Percentiles rank a stretch among this genome's conserved stretches.
These are phyloP conservation scores for Cladopsammia gracilis DNA, from an alignment of 64 coral and sea anemone genomes.

Conservation along the genomic window DNA sequence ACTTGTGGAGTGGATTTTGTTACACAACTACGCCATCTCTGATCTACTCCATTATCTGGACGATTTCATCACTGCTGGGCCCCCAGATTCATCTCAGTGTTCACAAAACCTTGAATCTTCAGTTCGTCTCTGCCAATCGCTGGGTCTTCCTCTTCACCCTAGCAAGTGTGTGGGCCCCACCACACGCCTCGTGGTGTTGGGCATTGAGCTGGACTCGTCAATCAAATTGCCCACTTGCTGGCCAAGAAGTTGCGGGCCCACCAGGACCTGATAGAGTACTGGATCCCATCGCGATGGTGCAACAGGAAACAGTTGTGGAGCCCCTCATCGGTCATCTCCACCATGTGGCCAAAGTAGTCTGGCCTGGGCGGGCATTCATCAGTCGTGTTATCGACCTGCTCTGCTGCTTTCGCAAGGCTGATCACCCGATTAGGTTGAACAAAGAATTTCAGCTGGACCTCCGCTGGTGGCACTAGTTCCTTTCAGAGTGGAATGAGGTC, in stretches of 20 bases:
- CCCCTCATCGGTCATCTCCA: constrained; percentile 10
- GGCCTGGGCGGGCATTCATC: constrained; percentile 20
- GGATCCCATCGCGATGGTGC: background rate
- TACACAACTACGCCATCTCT: too few species aligned
- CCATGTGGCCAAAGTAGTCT: constrained; percentile 36
- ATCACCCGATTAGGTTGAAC: constrained; percentile 58
- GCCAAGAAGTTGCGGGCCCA: constrained; percentile 51
- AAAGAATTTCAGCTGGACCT: too few species aligned
- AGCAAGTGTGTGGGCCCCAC: constrained; percentile 61
- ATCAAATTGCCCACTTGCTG: constrained; percentile 6
- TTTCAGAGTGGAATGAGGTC: constrained; percentile 3
- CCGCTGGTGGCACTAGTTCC: constrained; percentile 16
- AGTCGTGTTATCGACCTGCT: constrained; percentile 19
- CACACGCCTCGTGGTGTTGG: constrained; percentile 4
- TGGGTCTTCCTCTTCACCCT: too few species aligned
- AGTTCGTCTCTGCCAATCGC: constrained; percentile 11
- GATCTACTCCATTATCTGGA: too few species aligned
- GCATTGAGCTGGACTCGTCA: constrained; percentile 51
- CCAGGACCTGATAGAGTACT: background rate
- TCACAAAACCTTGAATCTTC: background rate
- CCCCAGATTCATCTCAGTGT: too few species aligned
- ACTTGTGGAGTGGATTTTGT: too few species aligned
- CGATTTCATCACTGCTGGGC: too few species aligned
- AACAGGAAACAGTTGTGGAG: constrained; percentile 31
- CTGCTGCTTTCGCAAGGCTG: background rate